Evolutionary conservation across 1,140 invertebrate genomes (phyloP).

Genomic region (Bombus pascuorum): DNA sequence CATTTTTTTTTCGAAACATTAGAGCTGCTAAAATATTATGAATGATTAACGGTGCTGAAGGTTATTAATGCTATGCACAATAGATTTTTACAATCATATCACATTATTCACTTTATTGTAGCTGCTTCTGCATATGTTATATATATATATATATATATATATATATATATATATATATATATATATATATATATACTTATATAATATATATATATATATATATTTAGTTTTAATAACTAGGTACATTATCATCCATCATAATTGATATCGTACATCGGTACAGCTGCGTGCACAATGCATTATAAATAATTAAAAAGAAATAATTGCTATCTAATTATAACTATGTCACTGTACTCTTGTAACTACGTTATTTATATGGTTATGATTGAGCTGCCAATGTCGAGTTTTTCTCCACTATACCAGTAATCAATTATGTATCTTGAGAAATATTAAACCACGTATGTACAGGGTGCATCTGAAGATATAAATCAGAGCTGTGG

Average conservation of each 20-base stretch:
- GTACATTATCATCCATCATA: slow-evolving; percentile 27
- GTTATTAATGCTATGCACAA: not conserved
- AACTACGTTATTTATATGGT: slow-evolving; percentile 31
- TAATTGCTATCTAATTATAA: slow-evolving; percentile 23
- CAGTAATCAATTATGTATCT: not conserved
- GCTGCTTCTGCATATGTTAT: slow-evolving; percentile 5
- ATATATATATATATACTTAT: not conserved
- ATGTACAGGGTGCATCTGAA: not conserved
- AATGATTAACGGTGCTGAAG: not conserved
- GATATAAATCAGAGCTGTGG: not conserved
- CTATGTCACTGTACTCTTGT: not conserved
- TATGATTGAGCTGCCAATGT: slow-evolving; percentile 51
- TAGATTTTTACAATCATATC: slow-evolving; percentile 40
- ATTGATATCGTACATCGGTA: slow-evolving; percentile 4
- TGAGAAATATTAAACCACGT: not conserved
- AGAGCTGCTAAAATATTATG: not conserved
- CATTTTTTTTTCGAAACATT: not conserved
- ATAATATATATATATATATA: not conserved
- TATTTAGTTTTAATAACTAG: slow-evolving; percentile 15
- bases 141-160: slow-evolving; percentile 2
- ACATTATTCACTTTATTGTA: slow-evolving; percentile 56
- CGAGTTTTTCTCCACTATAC: slow-evolving; percentile 5
- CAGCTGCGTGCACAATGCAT: slow-evolving; percentile 6
- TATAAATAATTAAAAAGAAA: slow-evolving; percentile 26
- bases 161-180: slow-evolving; percentile 2